Conservation (phyloP, 35 echinoderm and acorn worm species). For the Hemicentrotus pulcherrimus region DNA sequence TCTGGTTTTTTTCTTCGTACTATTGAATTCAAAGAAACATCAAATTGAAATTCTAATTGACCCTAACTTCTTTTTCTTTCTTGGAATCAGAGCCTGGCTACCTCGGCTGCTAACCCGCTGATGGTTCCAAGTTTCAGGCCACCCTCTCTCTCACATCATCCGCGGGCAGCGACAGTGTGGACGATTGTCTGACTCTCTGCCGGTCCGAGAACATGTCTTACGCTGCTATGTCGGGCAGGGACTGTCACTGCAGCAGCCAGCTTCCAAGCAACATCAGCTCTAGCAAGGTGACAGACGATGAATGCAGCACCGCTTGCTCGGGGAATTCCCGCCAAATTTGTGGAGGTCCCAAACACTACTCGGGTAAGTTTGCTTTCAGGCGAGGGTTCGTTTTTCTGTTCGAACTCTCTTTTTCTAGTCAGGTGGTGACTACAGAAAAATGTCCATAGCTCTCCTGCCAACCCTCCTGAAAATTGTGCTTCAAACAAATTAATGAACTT, state of each 20-base stretch:
- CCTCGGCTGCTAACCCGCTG: neutral
- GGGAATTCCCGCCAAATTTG: slow-evolving; percentile 37
- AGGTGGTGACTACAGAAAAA: too few species aligned
- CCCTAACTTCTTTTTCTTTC: neutral
- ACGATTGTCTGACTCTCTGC: neutral
- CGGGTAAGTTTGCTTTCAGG: neutral
- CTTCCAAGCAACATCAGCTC: neutral
- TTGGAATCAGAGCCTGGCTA: neutral
- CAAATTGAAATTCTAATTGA: too few species aligned
- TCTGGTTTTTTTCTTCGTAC: too few species aligned
- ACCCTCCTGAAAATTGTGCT: too few species aligned
- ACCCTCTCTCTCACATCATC: neutral
- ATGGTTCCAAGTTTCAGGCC: neutral
- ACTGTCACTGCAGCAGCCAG: neutral
- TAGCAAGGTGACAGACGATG: neutral
- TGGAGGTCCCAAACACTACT: neutral
- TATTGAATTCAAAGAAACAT: too few species aligned
- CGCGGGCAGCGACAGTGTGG: neutral
- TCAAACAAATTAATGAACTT: too few species aligned
- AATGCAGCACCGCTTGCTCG: neutral
- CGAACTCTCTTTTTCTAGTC: too few species aligned
- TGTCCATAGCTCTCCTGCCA: too few species aligned
- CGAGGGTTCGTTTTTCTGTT: neutral
- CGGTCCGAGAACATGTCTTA: neutral
- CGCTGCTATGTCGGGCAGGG: neutral